Evolutionary conservation across 1,140 invertebrate genomes (phyloP), one percentile per base, ranked within the genome.

Genomic region (Lepidotrigona ventralis): DNA sequence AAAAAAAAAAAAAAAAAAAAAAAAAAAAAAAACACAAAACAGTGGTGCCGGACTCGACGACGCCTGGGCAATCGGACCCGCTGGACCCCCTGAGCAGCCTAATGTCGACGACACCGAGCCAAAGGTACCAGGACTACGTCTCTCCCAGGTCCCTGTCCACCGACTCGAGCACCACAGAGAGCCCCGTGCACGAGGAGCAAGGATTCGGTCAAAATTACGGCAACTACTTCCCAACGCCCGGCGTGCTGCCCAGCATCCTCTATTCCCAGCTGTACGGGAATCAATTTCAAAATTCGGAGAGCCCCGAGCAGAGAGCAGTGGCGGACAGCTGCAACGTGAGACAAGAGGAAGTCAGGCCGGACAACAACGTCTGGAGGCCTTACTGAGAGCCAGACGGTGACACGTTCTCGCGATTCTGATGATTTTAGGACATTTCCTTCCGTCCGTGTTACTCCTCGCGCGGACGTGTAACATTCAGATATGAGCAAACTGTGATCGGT

Each of bases 251-350:
- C 0, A 97, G 97, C 90, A 95, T 98, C 77, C 94, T 98, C 12
- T 98, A 98, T 93, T 97, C 97, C 23, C 97, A 98, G 90, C 93
- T 98, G 26, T 98, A 98, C 26, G 96, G 96, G 54, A 97, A 97
- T 90, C 97, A 97, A 90, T 96, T 96, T 70, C 97, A 97, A 85
- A 96, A 97, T 87, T 96, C 96, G 86, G 91, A 94, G 79, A 91
- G 89, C 85, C 79, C 93, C 23, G 91, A 94, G 76, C 90, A 94
- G 83, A 91, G 93, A 74, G 89, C 92, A 29, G 92, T 93, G 17
- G 86, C 91, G 56, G 92, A 93, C 51, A 93, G 92, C 75, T 94
- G 94, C 88, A 93, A 91, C 83, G 93, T 94, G 2, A 91, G 94
- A 81, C 93, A 93, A 85, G 94, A 94, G 70, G 93, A 94, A 70